Base-by-base conservation (phyloP, 2,888 invertebrate species). In the Ceriagrion tenellum region DNA sequence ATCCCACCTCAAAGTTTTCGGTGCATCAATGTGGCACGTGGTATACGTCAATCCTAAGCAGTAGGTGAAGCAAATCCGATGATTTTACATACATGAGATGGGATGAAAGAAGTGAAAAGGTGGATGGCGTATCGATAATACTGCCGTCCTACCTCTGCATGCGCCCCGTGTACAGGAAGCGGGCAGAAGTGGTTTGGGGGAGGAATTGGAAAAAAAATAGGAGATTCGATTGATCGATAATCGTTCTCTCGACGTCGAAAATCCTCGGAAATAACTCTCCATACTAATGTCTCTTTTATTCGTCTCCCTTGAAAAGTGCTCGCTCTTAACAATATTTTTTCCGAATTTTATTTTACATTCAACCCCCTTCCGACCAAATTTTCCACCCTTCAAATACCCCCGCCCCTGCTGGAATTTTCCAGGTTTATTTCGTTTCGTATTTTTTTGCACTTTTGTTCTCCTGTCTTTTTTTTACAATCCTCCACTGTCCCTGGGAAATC, bases 221-320 rank as follows among this genome's bases (percentile, higher is more conserved):
- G 81, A 26, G 35, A 74, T 93, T 74, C 93, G 59, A 93, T 74
- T 74, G 93, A 93, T 93, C 93, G 93, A 93, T 93, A 47, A 93
- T 93, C 93, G 81, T 93, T 63, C 63, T 40, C 23, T 63, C 91
- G 59, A 69, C 93, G 93, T 63, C 63, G 26, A 35, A 93, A 93
- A 93, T 69, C 47, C 93, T 74, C 69, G 93, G 59, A 93, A 93
- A 93, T 93, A 93, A 93, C 63, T 93, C 69, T 69, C 93, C 69
- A 69, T 47, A 93, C 93, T 93, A 93, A 93, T 93, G 93, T 69
- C 93, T 69, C 93, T 74, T 47, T 69, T 47, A 93, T 93, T 93
- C 93, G 74, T 74, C n/a, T 47, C 93, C n/a, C 74, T 74, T 47
- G 56, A 81, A 81, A 59, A 35, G 35, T 81, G 47, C 35, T 74